A percentile compares a stretch with the other conserved stretches of the same genome.
Conservation (phyloP, 1,140 invertebrate genomes). For the Drosophila watanabei region DNA sequence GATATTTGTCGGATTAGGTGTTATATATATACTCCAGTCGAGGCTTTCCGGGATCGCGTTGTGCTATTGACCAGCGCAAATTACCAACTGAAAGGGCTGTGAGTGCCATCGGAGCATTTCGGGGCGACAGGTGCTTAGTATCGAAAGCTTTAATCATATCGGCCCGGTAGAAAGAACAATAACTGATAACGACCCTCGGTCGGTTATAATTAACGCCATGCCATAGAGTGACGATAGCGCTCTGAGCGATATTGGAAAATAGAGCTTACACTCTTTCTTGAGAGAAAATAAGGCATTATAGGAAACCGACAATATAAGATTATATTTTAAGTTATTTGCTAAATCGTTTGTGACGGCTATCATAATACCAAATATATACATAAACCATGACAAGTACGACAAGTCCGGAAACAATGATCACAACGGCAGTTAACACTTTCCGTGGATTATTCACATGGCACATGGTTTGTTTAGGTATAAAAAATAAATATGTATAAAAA, state of each 20-base stretch:
- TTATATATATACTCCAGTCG: slow-evolving; percentile 23
- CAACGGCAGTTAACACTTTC: background rate
- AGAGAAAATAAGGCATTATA: background rate
- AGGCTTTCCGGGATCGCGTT: slow-evolving; percentile 17
- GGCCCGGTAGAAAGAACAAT: slow-evolving; percentile 34
- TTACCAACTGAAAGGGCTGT: slow-evolving; percentile 61
- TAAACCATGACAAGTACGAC: background rate
- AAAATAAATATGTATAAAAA: background rate
- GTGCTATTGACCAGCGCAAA: slow-evolving; percentile 53
- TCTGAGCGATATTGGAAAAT: slow-evolving; percentile 18
- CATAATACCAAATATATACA: background rate
- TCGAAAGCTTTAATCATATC: slow-evolving; percentile 80
- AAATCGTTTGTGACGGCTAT: background rate
- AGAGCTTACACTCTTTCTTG: slow-evolving; percentile 20
- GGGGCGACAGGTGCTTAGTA: slow-evolving; percentile 29
- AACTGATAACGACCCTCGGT: slow-evolving; percentile 58
- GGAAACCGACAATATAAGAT: background rate
- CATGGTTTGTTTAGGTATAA: background rate
- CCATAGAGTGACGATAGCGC: slow-evolving; percentile 5
- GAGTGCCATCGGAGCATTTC: slow-evolving; percentile 27
- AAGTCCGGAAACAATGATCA: background rate
- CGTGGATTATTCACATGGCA: background rate
- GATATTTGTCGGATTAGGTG: slow-evolving; percentile 13
- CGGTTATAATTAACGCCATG: slow-evolving; percentile 59
- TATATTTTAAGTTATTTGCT: no score